phyloP scores from a whole-genome alignment of 2,113 vertebrate genomes.

The Zeus faber region DNA sequence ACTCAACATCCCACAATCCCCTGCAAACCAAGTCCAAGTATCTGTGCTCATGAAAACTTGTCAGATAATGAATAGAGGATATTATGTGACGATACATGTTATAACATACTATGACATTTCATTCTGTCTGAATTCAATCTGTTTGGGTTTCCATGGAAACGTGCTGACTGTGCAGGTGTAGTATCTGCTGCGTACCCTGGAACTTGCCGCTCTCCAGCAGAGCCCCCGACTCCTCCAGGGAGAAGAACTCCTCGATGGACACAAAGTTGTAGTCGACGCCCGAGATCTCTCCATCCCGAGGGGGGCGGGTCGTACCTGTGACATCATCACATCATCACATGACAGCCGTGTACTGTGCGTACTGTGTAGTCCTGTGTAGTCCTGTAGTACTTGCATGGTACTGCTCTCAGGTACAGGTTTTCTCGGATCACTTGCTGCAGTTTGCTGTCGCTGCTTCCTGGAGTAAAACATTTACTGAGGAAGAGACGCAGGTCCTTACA shows the following conservation, averaged over 20 bases:
- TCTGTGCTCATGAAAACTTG: too few species aligned
- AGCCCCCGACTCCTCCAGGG: conserved; percentile 73
- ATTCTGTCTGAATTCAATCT: too few species aligned
- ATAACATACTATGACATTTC: too few species aligned
- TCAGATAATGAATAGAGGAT: too few species aligned
- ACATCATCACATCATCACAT: conserved; percentile 32
- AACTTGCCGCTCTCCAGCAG: conserved; percentile 77
- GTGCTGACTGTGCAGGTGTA: neutral
- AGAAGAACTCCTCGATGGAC: conserved; percentile 74
- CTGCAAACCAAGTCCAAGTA: too few species aligned
- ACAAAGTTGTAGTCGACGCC: conserved; percentile 79
- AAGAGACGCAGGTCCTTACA: conserved; percentile 79
- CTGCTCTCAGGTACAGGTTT: conserved; percentile 78
- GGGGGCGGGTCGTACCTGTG: conserved; percentile 70
- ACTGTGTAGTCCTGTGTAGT: conserved; percentile 1
- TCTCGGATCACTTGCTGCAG: conserved; percentile 79
- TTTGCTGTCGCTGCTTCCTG: conserved; percentile 75
- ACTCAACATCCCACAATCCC: too few species aligned
- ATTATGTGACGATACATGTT: too few species aligned
- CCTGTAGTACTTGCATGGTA: conserved; percentile 68
- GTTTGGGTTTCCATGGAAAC: neutral
- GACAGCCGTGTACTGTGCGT: neutral
- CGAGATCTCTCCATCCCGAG: conserved; percentile 69
- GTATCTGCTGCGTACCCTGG: conserved; percentile 57
- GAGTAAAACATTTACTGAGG: conserved; percentile 80